Percentiles rank a stretch among this genome's conserved stretches.
Conservation (phyloP, 2,888 invertebrate species). For the Leptopilina drosophilae region DNA sequence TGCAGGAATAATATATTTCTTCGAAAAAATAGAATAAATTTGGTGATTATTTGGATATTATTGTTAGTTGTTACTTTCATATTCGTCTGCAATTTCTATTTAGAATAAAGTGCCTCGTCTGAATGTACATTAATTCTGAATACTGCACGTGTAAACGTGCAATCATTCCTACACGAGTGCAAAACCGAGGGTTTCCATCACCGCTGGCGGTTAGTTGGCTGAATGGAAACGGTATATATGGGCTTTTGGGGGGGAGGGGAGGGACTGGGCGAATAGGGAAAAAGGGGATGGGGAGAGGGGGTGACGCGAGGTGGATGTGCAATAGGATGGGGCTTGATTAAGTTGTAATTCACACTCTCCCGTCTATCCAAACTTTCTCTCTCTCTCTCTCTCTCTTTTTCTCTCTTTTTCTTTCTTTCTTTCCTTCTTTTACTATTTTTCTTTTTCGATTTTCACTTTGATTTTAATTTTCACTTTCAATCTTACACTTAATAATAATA, state of each 20-base stretch:
- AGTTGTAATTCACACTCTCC: constrained; percentile 59
- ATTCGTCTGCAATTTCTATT: constrained; percentile 1
- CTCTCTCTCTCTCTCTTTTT: constrained; percentile 3
- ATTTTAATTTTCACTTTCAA: too few species aligned
- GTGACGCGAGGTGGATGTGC: not conserved
- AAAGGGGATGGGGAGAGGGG: constrained; percentile 34
- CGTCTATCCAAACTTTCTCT: constrained; percentile 22
- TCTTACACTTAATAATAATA: too few species aligned
- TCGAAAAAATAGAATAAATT: not conserved
- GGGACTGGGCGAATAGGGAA: constrained; percentile 19
- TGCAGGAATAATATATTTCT: not conserved
- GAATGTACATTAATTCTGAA: constrained; percentile 36
- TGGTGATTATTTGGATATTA: not conserved
- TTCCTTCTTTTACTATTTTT: too few species aligned
- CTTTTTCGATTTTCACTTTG: too few species aligned
- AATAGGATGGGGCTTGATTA: constrained; percentile 52
- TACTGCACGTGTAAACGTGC: constrained; percentile 36
- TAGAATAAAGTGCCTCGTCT: constrained; percentile 3
- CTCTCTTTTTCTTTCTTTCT: too few species aligned
- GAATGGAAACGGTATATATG: not conserved
- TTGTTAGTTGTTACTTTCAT: not conserved
- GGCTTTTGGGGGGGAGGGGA: constrained; percentile 31
- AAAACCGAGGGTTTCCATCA: constrained; percentile 41
- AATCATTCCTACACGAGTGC: constrained; percentile 32
- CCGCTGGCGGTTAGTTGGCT: constrained; percentile 37